These are phyloP conservation scores for Metacarcinus magister DNA, from an alignment of 2,888 invertebrate species.

Conservation along the genomic window DNA sequence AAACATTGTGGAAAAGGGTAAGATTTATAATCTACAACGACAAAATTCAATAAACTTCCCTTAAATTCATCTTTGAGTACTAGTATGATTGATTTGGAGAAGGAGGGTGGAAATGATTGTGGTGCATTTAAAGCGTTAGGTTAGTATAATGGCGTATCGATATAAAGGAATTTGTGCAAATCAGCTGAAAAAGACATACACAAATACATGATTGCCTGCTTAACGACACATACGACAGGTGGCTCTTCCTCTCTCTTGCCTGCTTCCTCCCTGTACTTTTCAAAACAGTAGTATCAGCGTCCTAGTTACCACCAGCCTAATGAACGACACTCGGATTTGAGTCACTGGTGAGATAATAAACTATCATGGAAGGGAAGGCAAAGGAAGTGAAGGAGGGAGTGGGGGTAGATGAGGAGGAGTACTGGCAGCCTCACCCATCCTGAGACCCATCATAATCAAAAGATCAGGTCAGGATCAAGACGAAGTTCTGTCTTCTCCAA, in stretches of 20 bases:
- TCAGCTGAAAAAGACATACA: background rate
- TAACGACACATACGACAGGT: background rate
- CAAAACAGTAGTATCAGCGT: background rate
- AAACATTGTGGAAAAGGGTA: background rate
- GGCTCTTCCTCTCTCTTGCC: background rate
- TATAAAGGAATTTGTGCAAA: background rate
- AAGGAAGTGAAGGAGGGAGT: background rate
- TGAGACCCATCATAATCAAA: background rate
- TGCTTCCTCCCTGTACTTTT: background rate
- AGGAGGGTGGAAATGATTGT: background rate
- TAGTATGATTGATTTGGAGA: background rate
- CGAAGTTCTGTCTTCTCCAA: background rate
- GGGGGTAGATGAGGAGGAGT: background rate
- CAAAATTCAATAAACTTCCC: background rate
- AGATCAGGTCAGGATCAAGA: background rate
- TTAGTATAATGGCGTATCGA: background rate
- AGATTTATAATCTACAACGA: background rate
- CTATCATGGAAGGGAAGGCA: background rate
- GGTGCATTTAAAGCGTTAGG: background rate
- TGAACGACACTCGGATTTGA: background rate
- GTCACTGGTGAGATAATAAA: background rate
- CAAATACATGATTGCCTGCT: background rate
- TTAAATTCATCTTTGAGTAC: background rate
- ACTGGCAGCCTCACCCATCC: background rate
- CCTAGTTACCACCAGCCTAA: background rate